Percentiles rank a stretch among this genome's conserved stretches.
Conservation (phyloP, 2,797 vertebrate species). For the Bradypodion pumilum region DNA sequence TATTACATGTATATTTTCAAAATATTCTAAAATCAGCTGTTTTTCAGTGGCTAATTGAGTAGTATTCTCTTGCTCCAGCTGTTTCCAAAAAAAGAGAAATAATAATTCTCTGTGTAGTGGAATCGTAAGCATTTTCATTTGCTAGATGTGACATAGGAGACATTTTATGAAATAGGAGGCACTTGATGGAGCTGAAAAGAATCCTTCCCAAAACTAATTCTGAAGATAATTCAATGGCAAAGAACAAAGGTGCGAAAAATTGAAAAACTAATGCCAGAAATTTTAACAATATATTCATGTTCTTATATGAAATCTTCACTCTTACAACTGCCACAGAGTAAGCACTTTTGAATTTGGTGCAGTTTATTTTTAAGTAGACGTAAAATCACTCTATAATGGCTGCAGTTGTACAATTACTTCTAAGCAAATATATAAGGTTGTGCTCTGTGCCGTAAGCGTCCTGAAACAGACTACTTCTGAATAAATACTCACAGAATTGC, state of each 20-base stretch:
- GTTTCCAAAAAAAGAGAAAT: neutral
- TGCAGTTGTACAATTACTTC: neutral
- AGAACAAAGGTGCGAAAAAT: neutral
- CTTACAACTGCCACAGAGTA: neutral
- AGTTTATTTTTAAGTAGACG: neutral
- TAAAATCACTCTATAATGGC: too few relatives aligned
- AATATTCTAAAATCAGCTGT: neutral
- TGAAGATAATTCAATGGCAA: neutral
- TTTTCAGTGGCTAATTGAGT: too few relatives aligned
- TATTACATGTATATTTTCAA: neutral
- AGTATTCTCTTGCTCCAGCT: neutral
- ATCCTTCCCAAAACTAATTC: too few relatives aligned
- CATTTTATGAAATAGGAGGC: neutral
- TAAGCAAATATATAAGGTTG: neutral
- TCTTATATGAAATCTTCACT: neutral
- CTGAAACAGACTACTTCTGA: neutral
- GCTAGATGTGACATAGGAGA: neutral
- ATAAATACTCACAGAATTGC: neutral
- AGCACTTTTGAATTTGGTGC: neutral
- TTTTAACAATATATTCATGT: neutral
- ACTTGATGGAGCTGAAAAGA: too few relatives aligned
- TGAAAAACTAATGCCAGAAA: neutral
- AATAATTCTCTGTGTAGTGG: neutral
- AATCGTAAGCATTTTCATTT: neutral
- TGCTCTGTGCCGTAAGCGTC: neutral